Base-by-base conservation (phyloP, 2,113 vertebrate species). In the Paracanthobrama guichenoti region DNA sequence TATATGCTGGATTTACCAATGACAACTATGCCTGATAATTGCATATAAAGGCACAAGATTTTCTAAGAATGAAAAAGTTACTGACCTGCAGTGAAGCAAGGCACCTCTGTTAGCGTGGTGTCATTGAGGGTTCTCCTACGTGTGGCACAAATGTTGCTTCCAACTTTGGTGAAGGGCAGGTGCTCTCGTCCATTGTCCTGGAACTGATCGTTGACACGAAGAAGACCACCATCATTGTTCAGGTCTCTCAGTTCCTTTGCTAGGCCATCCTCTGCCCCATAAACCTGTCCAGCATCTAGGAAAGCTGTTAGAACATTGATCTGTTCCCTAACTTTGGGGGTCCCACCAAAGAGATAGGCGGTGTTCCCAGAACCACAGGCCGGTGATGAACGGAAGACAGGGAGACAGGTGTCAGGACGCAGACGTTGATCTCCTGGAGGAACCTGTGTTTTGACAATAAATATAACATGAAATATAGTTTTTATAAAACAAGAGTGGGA, bases 331-430 rank as follows among this genome's bases (percentile, higher is more conserved):
- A 91, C 81, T 2, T 82, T 93, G 0, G 92, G 66, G 12, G 79
- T 80, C 1, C 92, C 86, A 0, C 93, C 95, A 39, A 94, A 94
- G 13, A 93, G 91, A 79, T 71, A 93, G 22, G 92, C 92, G 0
- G 89, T 89, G 75, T 76, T 81, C 62, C 94, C 94, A 0, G 71
- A 85, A 0, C 92, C 79, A 0, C 96, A 98, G 0, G 88, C 84
- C 0, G 96, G 93, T 1, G 95, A 94, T 0, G 96, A 96, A 82
- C 94, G 93, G 86, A 94, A 95, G 2, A 96, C 91, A 0, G 96
- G 96, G 0, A 99, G 93, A 89, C 97, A 98, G 44, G 89, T 93
- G 0, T 31, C 72, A 0, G 84, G 90, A 81, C 92, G 86, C 1
- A 90, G 46, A 9, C 93, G 93, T 16, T 94, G 93, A 86, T 99